Percentiles rank a stretch among this genome's conserved stretches.
Evolutionary conservation across 23 tunicate genomes (phyloP).

Genomic region (Ascidia mentula): DNA sequence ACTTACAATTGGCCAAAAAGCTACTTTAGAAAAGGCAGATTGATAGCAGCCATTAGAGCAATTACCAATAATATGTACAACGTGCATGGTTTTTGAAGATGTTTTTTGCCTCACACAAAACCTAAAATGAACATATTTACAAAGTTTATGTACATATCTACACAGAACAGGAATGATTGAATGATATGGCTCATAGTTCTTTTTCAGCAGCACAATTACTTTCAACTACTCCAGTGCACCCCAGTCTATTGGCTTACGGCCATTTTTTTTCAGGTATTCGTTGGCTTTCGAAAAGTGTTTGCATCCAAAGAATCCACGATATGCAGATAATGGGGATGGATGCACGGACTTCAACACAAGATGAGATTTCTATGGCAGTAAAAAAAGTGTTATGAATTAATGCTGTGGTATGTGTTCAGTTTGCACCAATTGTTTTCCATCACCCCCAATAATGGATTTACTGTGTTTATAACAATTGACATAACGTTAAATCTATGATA

Average conservation of each 20-base stretch:
- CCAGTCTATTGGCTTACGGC: slow-evolving; percentile 75
- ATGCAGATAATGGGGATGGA: slow-evolving; percentile 77
- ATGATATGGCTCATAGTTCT: not conserved
- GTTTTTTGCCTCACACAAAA: too few relatives aligned
- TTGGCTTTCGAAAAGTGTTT: slow-evolving; percentile 93
- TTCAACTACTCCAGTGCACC: slow-evolving; percentile 9
- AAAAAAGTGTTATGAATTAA: not conserved
- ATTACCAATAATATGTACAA: too few relatives aligned
- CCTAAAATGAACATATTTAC: not conserved
- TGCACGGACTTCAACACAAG: slow-evolving; percentile 65
- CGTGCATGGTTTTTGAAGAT: too few relatives aligned
- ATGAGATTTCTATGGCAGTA: slow-evolving; percentile 44
- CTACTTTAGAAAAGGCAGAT: too few relatives aligned
- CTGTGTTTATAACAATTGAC: not conserved
- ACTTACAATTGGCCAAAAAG: too few relatives aligned
- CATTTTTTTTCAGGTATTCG: slow-evolving; percentile 46
- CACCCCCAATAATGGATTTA: not conserved
- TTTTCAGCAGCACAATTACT: not conserved
- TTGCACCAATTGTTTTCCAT: not conserved
- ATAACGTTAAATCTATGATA: not conserved
- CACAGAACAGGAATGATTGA: slow-evolving; percentile 2
- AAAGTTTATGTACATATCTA: too few relatives aligned
- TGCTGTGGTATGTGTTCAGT: not conserved
- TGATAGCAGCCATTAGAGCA: too few relatives aligned
- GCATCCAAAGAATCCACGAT: slow-evolving; percentile 97